A percentile compares a stretch with the other conserved stretches of the same genome.
phyloP scores from a whole-genome alignment of 2,888 invertebrate species.

The Lasioglossum pauxillum region DNA sequence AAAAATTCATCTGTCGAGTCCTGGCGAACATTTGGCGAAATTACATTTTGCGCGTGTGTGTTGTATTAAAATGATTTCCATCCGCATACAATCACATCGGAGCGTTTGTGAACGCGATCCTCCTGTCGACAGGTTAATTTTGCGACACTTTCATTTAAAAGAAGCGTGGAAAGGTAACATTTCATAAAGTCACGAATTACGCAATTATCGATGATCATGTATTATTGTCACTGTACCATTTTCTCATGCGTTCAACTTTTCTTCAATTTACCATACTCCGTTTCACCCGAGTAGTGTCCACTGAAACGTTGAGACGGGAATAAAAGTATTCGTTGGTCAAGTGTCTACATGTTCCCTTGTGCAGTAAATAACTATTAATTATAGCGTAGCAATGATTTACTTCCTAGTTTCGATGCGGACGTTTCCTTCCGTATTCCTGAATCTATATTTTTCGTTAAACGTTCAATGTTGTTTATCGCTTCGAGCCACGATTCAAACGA shows the following conservation, averaged over 20 bases:
- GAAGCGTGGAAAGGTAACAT: not conserved
- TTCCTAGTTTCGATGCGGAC: slow-evolving; percentile 28
- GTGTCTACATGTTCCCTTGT: not conserved
- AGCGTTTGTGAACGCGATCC: not conserved
- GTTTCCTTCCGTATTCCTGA: slow-evolving; percentile 11
- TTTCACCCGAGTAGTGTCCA: not conserved
- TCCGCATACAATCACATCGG: not conserved
- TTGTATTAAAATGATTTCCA: not conserved
- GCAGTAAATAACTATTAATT: slow-evolving; percentile 7
- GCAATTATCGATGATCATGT: not conserved
- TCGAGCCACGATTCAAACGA: slow-evolving; percentile 12
- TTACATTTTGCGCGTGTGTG: not conserved
- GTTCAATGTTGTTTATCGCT: slow-evolving; percentile 8
- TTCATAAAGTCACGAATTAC: not conserved
- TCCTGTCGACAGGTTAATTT: not conserved
- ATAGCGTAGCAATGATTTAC: slow-evolving; percentile 27
- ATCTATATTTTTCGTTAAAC: slow-evolving; percentile 12
- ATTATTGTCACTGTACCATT: not conserved
- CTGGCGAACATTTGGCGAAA: not conserved
- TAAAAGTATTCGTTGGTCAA: not conserved
- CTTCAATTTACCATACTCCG: not conserved
- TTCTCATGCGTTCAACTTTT: not conserved
- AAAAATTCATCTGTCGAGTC: not conserved
- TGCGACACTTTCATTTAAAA: not conserved
- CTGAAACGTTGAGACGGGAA: not conserved